Percentiles rank a stretch among this genome's conserved stretches.
phyloP scores from a whole-genome alignment of 2,888 invertebrate species.

The Nymphalis c-album region DNA sequence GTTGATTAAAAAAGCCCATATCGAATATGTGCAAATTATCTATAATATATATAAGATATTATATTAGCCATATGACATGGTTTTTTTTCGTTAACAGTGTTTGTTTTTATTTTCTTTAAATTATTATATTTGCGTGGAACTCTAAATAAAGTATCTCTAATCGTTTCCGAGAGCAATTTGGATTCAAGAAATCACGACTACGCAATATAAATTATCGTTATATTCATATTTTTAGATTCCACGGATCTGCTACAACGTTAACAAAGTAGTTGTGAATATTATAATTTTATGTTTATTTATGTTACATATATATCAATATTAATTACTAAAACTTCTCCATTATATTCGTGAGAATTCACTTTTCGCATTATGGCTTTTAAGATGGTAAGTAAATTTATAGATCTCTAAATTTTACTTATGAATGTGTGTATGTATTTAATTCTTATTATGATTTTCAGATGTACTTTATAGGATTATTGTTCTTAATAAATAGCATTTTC shows the following conservation, averaged over 20 bases:
- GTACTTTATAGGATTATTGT: not conserved
- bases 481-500: not conserved
- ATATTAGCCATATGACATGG: too few relatives aligned
- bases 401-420: not conserved
- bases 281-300: too few relatives aligned
- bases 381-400: not conserved
- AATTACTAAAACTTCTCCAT: too few relatives aligned
- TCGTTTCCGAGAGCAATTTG: slow-evolving; percentile 11
- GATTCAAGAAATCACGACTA: slow-evolving; percentile 13
- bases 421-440: not conserved
- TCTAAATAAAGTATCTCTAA: not conserved
- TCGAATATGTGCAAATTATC: too few relatives aligned
- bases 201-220: slow-evolving; percentile 4
- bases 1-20: too few relatives aligned
- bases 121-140: not conserved
- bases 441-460: slow-evolving; percentile 19
- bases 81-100: too few relatives aligned
- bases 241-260: slow-evolving; percentile 1
- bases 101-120: too few relatives aligned
- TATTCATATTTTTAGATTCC: slow-evolving; percentile 5
- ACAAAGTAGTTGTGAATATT: not conserved
- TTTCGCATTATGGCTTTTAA: not conserved
- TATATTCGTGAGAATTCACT: too few relatives aligned
- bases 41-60: too few relatives aligned
- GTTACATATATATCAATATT: too few relatives aligned